These are phyloP conservation scores for Rhorus exstirpatorius DNA, from an alignment of 2,888 invertebrate species.

Conservation along the genomic window DNA sequence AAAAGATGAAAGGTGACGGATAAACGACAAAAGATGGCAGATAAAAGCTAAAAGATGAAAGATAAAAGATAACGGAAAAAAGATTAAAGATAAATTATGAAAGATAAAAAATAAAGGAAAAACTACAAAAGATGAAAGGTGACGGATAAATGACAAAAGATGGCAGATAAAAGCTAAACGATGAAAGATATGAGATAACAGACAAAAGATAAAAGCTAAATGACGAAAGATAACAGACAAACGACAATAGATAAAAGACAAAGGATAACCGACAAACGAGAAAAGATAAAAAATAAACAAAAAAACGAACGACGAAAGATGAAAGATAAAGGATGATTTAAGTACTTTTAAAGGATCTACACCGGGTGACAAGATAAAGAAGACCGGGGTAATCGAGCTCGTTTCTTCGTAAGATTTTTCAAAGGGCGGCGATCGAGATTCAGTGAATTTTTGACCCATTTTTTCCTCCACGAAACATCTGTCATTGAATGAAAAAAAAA, in stretches of 20 bases:
- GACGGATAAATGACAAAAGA: too few species aligned
- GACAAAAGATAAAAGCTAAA: background rate
- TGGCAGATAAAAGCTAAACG: too few species aligned
- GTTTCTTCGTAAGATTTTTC: constrained; percentile 95
- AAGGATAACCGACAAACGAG: background rate
- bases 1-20: too few species aligned
- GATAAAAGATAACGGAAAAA: too few species aligned
- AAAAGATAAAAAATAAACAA: background rate
- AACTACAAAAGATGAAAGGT: too few species aligned
- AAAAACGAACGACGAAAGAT: constrained; percentile 1
- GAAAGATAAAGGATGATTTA: too few species aligned
- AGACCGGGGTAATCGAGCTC: constrained; percentile 94
- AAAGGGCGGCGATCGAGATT: constrained; percentile 93
- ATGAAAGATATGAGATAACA: too few species aligned
- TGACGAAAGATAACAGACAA: constrained; percentile 1
- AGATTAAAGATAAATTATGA: too few species aligned
- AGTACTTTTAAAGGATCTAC: constrained; percentile 95
- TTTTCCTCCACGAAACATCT: constrained; percentile 96
- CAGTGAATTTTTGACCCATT: constrained; percentile 93
- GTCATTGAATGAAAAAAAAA: constrained; percentile 68
- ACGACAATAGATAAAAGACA: background rate
- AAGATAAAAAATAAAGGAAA: too few species aligned
- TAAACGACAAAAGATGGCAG: too few species aligned
- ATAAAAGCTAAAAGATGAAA: too few species aligned
- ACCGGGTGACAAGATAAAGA: constrained; percentile 97